phyloP scores from a whole-genome alignment of 1,140 invertebrate species.

The Cydia strobilella region DNA sequence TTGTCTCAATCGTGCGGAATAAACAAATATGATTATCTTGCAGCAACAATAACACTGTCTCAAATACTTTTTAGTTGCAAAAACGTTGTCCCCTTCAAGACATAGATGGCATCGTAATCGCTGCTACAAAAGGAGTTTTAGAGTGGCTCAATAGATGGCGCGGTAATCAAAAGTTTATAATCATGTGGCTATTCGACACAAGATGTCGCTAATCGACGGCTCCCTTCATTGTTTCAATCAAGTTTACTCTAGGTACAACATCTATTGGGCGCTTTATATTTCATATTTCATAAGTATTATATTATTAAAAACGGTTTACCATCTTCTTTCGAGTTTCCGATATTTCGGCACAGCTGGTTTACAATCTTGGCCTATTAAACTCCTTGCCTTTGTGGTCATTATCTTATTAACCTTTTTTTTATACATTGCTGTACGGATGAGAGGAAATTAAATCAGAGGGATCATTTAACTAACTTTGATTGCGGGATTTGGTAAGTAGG shows the following conservation, averaged over 20 bases:
- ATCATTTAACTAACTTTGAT: conserved; percentile 3
- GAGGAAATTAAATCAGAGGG: conserved; percentile 8
- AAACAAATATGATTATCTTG: background rate
- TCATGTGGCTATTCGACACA: background rate
- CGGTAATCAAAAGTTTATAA: background rate
- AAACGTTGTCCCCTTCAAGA: background rate
- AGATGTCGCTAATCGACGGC: background rate
- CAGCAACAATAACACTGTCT: background rate
- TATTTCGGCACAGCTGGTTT: background rate
- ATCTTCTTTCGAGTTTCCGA: no score
- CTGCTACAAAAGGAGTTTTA: background rate
- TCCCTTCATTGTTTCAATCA: no score
- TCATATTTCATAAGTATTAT: no score
- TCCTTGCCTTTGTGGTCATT: no score
- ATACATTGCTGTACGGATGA: background rate
- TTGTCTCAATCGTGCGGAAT: background rate
- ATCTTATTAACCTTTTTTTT: background rate
- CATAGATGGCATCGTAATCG: background rate
- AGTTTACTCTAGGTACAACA: background rate
- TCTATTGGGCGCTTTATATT: background rate
- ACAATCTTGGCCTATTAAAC: background rate
- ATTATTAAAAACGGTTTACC: no score
- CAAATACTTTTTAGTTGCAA: background rate
- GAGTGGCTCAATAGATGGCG: background rate
- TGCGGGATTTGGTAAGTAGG: background rate